A percentile compares a stretch with the other conserved stretches of the same genome.
These are phyloP conservation scores for Drosophila leontia DNA, from an alignment of 1,140 invertebrate genomes.

Conservation along the genomic window DNA sequence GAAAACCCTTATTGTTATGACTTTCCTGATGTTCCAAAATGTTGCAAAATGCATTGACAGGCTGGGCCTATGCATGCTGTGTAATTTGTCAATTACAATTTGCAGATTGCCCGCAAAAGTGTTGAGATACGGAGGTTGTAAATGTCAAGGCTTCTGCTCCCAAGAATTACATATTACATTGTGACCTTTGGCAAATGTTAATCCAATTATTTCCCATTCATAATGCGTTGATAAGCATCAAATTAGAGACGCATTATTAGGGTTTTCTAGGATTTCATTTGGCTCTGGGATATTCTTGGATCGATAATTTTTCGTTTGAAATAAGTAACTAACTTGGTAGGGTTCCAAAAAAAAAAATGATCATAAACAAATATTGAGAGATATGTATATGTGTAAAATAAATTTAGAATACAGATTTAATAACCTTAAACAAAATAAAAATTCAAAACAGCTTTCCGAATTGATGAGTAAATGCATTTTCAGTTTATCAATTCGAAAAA, in stretches of 20 bases:
- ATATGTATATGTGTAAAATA: too few relatives aligned
- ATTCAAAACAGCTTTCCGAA: too few relatives aligned
- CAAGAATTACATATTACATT: neutral
- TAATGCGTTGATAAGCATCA: neutral
- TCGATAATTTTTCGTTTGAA: neutral
- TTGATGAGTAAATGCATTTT: too few relatives aligned
- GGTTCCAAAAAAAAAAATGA: too few relatives aligned
- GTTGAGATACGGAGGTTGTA: neutral
- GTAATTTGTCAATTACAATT: slow-evolving; percentile 19
- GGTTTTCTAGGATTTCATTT: neutral
- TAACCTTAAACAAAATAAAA: too few relatives aligned
- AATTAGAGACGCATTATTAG: neutral
- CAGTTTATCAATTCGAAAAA: too few relatives aligned
- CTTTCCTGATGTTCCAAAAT: neutral
- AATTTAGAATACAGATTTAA: too few relatives aligned
- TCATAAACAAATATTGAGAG: too few relatives aligned
- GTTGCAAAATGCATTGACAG: neutral
- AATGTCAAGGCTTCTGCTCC: too few relatives aligned
- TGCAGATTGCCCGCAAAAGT: neutral
- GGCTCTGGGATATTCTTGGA: neutral
- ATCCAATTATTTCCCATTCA: neutral
- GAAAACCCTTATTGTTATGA: neutral
- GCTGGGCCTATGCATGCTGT: neutral
- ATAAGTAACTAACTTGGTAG: too few relatives aligned
- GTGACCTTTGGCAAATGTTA: slow-evolving; percentile 7